These are phyloP conservation scores for Neodiprion virginianus DNA, from an alignment of 1,140 invertebrate species.

Conservation along the genomic window DNA sequence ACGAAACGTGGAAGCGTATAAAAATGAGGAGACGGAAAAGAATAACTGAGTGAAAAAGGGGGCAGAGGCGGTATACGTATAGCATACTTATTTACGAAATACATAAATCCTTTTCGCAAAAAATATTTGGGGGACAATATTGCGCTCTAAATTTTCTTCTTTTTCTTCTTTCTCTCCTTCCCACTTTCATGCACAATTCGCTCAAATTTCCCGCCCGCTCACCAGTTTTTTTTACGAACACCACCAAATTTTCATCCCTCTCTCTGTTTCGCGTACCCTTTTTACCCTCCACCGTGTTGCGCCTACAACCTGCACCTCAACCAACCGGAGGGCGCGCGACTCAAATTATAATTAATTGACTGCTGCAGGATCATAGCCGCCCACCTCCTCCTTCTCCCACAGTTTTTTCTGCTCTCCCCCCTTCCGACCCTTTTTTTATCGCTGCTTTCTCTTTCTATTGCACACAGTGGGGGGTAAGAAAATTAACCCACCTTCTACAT, in stretches of 20 bases:
- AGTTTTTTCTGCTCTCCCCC: background rate
- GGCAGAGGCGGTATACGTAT: background rate
- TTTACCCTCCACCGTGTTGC: no score
- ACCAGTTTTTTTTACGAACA: no score
- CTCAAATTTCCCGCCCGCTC: background rate
- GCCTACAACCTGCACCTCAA: no score
- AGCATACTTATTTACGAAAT: background rate
- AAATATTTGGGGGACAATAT: background rate
- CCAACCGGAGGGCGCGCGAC: constrained; percentile 14
- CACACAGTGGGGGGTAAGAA: background rate
- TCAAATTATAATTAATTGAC: constrained; percentile 50
- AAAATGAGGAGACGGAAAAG: no score
- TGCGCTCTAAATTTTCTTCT: background rate
- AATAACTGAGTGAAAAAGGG: no score
- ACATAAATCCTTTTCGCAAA: background rate
- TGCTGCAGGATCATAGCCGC: constrained; percentile 19
- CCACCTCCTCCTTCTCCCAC: no score
- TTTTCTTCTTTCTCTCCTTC: background rate
- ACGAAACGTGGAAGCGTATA: no score
- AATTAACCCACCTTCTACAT: background rate
- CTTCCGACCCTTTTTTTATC: background rate
- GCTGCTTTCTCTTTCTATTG: background rate
- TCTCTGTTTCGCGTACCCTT: background rate
- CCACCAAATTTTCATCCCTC: background rate
- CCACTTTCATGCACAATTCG: background rate